phyloP scores from a whole-genome alignment of 2,113 vertebrate species.

The Phalacrocorax carbo region DNA sequence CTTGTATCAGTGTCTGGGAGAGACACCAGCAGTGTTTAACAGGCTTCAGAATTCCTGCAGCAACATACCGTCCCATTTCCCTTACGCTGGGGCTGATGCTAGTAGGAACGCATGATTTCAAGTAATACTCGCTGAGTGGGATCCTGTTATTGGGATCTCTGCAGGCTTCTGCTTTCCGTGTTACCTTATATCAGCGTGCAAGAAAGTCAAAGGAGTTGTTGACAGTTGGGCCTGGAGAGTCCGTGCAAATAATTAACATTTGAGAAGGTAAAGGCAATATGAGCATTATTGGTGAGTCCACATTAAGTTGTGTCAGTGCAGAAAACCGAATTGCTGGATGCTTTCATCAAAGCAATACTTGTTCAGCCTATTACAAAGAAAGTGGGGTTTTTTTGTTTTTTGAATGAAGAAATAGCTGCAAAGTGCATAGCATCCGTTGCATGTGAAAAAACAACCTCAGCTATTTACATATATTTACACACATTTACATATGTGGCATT shows the following conservation, averaged over 20 bases:
- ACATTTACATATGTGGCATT: background rate
- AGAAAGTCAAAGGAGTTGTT: background rate
- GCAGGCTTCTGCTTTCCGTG: background rate
- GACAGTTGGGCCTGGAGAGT: background rate
- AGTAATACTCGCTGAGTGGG: background rate
- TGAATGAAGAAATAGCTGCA: background rate
- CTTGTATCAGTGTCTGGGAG: background rate
- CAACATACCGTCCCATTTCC: background rate
- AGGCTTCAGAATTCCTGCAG: background rate
- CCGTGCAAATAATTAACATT: background rate
- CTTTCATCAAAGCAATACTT: background rate
- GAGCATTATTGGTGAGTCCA: background rate
- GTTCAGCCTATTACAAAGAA: background rate
- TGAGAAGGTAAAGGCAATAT: background rate
- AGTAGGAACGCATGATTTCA: background rate
- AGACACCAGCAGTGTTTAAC: background rate
- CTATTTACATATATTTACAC: background rate
- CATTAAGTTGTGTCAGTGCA: background rate
- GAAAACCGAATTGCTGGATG: background rate
- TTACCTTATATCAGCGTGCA: background rate
- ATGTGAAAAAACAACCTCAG: background rate
- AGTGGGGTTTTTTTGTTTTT: background rate
- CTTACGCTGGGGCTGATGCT: background rate
- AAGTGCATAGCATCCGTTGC: background rate
- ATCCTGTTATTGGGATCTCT: background rate